Evolutionary conservation across 2,797 vertebrate species (phyloP).

Genomic region (Melopsittacus undulatus): DNA sequence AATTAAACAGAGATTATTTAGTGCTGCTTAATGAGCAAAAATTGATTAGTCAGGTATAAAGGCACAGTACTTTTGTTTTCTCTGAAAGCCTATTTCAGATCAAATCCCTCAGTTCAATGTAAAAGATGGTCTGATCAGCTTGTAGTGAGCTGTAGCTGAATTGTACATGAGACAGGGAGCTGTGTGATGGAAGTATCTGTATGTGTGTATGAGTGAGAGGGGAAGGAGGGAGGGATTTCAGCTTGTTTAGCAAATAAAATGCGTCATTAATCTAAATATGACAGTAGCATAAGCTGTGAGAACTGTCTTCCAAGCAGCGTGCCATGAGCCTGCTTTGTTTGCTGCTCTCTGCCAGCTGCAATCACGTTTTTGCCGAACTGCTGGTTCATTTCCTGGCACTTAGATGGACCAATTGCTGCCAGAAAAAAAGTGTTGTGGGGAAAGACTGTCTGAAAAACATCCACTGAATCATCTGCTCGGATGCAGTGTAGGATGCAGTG

Average conservation of each 20-base stretch:
- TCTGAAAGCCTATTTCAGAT: neutral
- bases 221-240: neutral
- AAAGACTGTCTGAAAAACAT: neutral
- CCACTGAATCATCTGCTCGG: neutral
- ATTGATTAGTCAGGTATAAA: neutral
- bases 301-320: neutral
- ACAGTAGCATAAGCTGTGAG: slow-evolving; percentile 34
- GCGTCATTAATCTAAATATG: slow-evolving; percentile 44
- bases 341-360: slow-evolving; percentile 28
- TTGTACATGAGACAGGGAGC: neutral
- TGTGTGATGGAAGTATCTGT: neutral
- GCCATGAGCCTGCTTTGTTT: neutral
- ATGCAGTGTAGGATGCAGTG: neutral
- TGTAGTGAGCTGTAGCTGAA: neutral
- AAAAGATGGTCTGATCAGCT: neutral
- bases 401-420: neutral
- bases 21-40: neutral
- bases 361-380: neutral
- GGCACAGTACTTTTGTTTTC: neutral
- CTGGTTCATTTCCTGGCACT: neutral
- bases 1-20: neutral
- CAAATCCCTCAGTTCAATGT: neutral
- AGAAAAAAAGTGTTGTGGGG: neutral
- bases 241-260: slow-evolving; percentile 48
- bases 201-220: neutral